Evolutionary conservation across 1,140 invertebrate genomes (phyloP), one percentile per base, ranked within the genome.

Genomic region (Zaprionus kolodkinae): DNA sequence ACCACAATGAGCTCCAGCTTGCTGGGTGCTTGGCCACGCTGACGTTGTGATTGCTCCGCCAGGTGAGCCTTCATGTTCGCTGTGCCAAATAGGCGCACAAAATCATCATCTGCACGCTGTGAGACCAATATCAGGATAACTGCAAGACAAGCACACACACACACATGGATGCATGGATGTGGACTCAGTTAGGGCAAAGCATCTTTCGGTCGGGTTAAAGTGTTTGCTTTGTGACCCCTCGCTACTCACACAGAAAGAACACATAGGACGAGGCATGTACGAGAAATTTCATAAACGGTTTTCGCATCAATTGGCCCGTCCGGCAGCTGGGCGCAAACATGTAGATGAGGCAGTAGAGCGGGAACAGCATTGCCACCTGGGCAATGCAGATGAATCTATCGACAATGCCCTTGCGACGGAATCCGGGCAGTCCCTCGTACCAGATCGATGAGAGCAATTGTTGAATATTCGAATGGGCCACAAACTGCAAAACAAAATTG

Each of bases 231-330:
- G 40, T 45, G n/a, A 15, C 13, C 40, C 6, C 6, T 7, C 40
- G 6, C 7, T 76, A 92, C 95, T 95, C 91, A 97, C 97, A 93
- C 48, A 99, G 94, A 92, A 98, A 99, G 93, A 98, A 97, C 43
- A 98, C 93, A 93, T 99, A 99, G 13, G 97, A 98, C 0, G 97
- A 96, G 0, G 97, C 97, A 88, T 99, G 97, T 66, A 97, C 96
- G 69, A 99, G 94, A 92, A 99, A 99, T 93, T 99, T 99, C 95
- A 99, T 97, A 91, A 99, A 98, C 0, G 98, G 98, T 85, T 96
- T 97, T 73, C 96, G 94, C 94, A 98, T 96, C 3, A 97, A 93
- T 84, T 95, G 95, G 0, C 97, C 97, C 21, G 95, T 95, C 30
- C 94, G 93, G 56, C 96, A 96, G 72, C 96, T 95, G 0, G 97